Conservation (phyloP, 1,140 invertebrate genomes). For the Triops longicaudatus region DNA sequence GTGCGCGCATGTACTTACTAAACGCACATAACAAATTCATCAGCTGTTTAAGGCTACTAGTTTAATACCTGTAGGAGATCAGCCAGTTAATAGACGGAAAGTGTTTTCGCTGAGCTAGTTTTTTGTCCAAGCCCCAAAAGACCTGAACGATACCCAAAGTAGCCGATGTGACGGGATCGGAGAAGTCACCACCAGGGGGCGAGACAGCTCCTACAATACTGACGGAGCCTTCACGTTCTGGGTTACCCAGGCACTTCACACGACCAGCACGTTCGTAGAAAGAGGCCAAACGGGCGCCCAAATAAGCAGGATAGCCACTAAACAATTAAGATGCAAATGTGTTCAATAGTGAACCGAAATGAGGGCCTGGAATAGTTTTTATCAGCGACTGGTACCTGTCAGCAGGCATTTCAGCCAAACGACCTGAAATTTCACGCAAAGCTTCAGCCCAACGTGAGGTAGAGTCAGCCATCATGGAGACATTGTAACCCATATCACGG, state of each 20-base stretch:
- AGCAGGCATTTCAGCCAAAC: constrained; percentile 99
- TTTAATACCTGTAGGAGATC: constrained; percentile 75
- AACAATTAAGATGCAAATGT: neutral
- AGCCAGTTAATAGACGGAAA: constrained; percentile 99
- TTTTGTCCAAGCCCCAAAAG: constrained; percentile 99
- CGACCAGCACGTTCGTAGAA: constrained; percentile 99
- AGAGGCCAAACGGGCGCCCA: constrained; percentile 93
- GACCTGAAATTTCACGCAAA: constrained; percentile 98
- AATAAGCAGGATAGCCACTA: constrained; percentile 97
- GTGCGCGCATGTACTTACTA: constrained; percentile 94
- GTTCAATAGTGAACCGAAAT: neutral
- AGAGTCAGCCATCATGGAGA: constrained; percentile 99
- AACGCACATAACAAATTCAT: constrained; percentile 45
- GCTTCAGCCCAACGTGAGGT: constrained; percentile 99
- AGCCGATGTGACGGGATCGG: constrained; percentile 98
- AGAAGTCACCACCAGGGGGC: constrained; percentile 99
- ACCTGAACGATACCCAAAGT: constrained; percentile 99
- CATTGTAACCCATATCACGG: constrained; percentile 96
- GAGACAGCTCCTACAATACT: constrained; percentile 99
- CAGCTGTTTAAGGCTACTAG: neutral
- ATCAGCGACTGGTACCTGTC: constrained; percentile 45
- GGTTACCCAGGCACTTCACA: constrained; percentile 95
- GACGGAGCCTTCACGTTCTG: constrained; percentile 93
- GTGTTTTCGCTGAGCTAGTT: constrained; percentile 97
- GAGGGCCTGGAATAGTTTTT: neutral